These are phyloP conservation scores for Agrypnus murinus DNA, from an alignment of 2,888 invertebrate species.

Conservation along the genomic window DNA sequence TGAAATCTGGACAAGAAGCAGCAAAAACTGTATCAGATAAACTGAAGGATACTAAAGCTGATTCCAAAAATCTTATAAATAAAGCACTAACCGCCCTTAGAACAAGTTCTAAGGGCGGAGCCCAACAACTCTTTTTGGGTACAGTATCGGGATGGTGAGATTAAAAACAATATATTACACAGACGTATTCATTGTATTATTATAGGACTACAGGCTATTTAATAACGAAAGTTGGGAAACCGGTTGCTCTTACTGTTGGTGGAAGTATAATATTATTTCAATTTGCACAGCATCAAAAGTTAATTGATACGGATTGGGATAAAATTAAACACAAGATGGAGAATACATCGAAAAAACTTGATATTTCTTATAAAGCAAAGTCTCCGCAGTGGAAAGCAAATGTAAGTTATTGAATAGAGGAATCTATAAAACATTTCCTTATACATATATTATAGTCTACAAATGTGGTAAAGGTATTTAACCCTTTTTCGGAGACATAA, in stretches of 20 bases:
- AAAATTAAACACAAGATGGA: constrained; percentile 85
- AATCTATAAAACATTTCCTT: no score
- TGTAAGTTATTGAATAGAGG: constrained; percentile 72
- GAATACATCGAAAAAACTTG: constrained; percentile 83
- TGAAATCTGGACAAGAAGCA: background rate
- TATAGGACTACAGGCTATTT: constrained; percentile 78
- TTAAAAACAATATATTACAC: background rate
- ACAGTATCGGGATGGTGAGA: constrained; percentile 33
- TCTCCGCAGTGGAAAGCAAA: constrained; percentile 83
- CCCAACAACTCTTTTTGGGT: constrained; percentile 25
- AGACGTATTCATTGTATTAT: background rate
- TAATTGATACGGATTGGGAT: constrained; percentile 90
- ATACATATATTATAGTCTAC: no score
- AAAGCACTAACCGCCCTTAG: background rate
- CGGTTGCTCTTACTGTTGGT: constrained; percentile 89
- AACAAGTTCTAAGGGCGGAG: background rate
- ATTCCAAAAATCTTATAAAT: background rate
- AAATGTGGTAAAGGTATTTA: no score
- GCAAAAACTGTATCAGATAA: no score
- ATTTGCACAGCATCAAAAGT: constrained; percentile 90
- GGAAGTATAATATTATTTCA: constrained; percentile 88
- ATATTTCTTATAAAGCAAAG: constrained; percentile 79
- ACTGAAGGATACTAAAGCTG: background rate
- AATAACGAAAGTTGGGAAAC: constrained; percentile 89
- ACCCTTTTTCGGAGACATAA: background rate